A percentile compares a stretch with the other conserved stretches of the same genome.
Evolutionary conservation across 2,797 vertebrate species (phyloP).

Genomic region (Tapirus indicus): DNA sequence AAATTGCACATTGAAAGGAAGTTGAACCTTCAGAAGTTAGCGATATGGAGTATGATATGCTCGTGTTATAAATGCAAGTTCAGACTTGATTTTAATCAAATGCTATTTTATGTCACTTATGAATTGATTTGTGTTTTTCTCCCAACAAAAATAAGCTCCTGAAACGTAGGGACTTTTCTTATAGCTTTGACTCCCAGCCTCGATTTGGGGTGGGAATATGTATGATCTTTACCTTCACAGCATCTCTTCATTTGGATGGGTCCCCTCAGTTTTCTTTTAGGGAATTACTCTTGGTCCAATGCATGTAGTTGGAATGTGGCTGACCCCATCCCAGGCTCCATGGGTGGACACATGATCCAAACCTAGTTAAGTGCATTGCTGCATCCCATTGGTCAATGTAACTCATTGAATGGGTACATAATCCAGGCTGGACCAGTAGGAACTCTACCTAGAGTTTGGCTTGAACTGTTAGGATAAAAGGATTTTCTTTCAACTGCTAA

Average conservation of each 20-base stretch:
- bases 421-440: not conserved
- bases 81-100: not conserved
- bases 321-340: not conserved
- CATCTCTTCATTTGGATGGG: not conserved
- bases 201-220: not conserved
- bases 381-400: not conserved
- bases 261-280: not conserved
- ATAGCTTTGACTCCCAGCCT: not conserved
- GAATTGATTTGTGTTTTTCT: not conserved
- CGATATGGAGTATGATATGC: not conserved
- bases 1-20: not conserved
- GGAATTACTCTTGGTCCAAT: not conserved
- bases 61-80: not conserved
- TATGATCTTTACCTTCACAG: not conserved
- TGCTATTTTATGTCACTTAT: not conserved
- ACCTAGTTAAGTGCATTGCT: not conserved
- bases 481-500: not conserved
- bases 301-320: not conserved
- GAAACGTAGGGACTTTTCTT: not conserved
- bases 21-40: not conserved
- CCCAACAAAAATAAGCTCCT: not conserved
- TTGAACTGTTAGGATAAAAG: not conserved
- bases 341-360: not conserved
- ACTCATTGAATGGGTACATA: not conserved
- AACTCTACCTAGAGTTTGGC: not conserved